Conservation (phyloP, 2,888 invertebrate genomes). For the Schizaphis graminum region DNA sequence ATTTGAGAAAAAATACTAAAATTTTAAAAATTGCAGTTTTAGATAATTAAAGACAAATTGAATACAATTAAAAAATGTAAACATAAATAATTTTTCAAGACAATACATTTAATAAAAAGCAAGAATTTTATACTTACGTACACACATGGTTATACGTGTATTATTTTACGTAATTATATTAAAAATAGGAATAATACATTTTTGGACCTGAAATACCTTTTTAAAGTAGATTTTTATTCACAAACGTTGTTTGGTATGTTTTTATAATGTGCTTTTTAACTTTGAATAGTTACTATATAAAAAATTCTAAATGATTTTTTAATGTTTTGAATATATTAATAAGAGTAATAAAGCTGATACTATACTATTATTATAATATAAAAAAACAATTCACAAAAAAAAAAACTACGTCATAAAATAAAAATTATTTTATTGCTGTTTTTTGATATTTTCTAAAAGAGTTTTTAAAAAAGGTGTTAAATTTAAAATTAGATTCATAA, state of each 20-base stretch:
- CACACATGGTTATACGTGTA: too few relatives aligned
- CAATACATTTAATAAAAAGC: not conserved
- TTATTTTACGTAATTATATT: not conserved
- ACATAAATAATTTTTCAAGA: not conserved
- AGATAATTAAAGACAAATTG: not conserved
- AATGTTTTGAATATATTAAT: not conserved
- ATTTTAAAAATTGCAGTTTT: not conserved
- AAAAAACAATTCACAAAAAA: not conserved
- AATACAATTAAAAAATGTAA: not conserved
- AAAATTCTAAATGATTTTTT: not conserved
- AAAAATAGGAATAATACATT: not conserved
- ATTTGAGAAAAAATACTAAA: not conserved
- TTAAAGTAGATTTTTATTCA: not conserved
- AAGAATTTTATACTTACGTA: not conserved
- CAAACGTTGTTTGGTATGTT: not conserved
- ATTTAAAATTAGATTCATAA: not conserved
- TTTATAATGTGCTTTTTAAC: not conserved
- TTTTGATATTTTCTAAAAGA: not conserved
- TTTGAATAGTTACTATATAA: not conserved
- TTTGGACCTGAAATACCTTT: not conserved
- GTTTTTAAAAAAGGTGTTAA: not conserved
- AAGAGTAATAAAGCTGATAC: not conserved
- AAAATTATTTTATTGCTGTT: not conserved
- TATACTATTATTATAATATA: not conserved
- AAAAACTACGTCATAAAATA: not conserved